Base-by-base conservation (phyloP, 37 sponge, comb jelly and placozoan genomes). In the Spongia lamella region DNA sequence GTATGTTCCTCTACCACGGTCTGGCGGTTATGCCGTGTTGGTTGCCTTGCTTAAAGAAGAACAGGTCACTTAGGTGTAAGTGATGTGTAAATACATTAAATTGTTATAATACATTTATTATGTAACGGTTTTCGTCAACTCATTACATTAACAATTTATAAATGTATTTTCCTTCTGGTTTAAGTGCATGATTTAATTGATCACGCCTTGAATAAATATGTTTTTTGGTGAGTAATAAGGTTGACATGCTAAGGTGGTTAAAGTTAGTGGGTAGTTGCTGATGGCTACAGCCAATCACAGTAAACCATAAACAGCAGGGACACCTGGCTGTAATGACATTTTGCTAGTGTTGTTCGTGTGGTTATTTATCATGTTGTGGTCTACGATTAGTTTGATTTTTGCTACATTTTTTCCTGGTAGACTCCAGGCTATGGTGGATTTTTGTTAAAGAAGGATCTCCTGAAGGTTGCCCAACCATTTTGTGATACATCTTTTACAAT, bases 11-110 rank as follows among this genome's bases (percentile, higher is more conserved):
- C 65, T 38, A 0, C 82, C 81, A 47, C 62, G 89, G 49, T 88
- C 89, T 57, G 95, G 95, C 70, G 82, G 86, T 25, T 94, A 94
- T 52, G 92, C 92, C 32, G 21, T 94, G 24, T 61, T 94, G 13
- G 63, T 94, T 20, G 92, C 91, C 11, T 66, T 94, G 53, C 61
- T 72, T 54, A 78, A 78, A 32, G 85, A 86, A 22, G 74, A 90
- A 51, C 82, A 94, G 86, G 92, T 91, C 36, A 1, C 62, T 51
- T 38, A 20, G 5, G 76, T 50, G 13, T 75, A 21, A n/a, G n/a
- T 54, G 11, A 21, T 21, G 14, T 54, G 53, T 29, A 22, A 53
- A 17, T 20, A 7, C 37, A 26, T 56, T 60, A n/a, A n/a, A n/a
- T n/a, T n/a, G 21, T 34, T 19, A 56, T 7, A 17, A 24, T 21